Percentiles rank a stretch among this genome's conserved stretches.
Conservation (phyloP, 2,888 invertebrate species). For the Melanostoma scalare region DNA sequence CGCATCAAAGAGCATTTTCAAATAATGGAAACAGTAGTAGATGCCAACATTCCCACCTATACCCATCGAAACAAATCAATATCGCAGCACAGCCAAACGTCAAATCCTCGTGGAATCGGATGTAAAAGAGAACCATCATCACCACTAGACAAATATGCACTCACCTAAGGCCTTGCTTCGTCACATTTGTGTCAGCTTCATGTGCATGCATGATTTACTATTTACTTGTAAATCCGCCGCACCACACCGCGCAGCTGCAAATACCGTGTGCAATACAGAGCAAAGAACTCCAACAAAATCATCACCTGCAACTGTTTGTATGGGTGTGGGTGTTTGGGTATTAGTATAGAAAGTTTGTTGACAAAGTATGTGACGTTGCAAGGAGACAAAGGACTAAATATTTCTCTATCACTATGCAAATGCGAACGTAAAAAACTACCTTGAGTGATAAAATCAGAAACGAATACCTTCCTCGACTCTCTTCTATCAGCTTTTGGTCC, state of each 20-base stretch:
- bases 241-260: constrained; percentile 7
- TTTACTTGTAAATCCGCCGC: constrained; percentile 31
- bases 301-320: constrained; percentile 18
- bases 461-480: background rate
- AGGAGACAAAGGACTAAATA: constrained; percentile 40
- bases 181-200: constrained; percentile 37
- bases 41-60: background rate
- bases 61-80: constrained; percentile 43
- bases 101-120: constrained; percentile 24
- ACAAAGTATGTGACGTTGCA: constrained; percentile 5
- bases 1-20: constrained; percentile 29
- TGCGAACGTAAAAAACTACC: constrained; percentile 15
- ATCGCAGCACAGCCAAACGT: constrained; percentile 20
- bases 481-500: background rate
- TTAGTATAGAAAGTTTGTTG: background rate
- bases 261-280: background rate
- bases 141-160: constrained; percentile 10
- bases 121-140: background rate
- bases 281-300: constrained; percentile 20
- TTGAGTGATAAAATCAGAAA: constrained; percentile 36
- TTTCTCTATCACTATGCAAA: constrained; percentile 3
- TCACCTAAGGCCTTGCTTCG: constrained; percentile 5
- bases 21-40: constrained; percentile 6
- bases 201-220: constrained; percentile 54
- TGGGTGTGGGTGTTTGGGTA: background rate